A percentile compares a stretch with the other conserved stretches of the same genome.
Evolutionary conservation across 2,797 vertebrate genomes (phyloP).

Genomic region (Leptoclinus maculatus): DNA sequence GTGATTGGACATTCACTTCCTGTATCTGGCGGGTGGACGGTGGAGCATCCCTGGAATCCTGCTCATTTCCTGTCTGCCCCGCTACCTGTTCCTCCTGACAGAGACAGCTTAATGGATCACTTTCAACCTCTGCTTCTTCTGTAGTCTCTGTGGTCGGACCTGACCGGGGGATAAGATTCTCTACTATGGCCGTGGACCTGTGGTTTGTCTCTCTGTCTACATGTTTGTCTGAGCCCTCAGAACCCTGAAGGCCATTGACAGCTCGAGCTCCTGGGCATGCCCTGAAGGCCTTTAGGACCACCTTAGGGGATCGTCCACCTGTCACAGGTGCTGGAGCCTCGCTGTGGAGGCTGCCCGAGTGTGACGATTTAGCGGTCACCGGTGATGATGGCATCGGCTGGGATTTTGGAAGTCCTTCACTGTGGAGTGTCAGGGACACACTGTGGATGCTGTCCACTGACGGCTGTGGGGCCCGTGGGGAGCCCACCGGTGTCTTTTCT

Average conservation of each 20-base stretch:
- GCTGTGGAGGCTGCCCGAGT: constrained; percentile 50
- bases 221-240: constrained; percentile 57
- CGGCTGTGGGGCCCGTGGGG: constrained; percentile 62
- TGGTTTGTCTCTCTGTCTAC: constrained; percentile 54
- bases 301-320: constrained; percentile 67
- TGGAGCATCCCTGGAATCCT: constrained; percentile 79
- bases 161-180: constrained; percentile 67
- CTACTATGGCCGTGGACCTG: constrained; percentile 64
- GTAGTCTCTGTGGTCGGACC: constrained; percentile 49
- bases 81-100: constrained; percentile 67
- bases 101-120: constrained; percentile 53
- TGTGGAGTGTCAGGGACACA: constrained; percentile 72
- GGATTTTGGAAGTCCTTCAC: constrained; percentile 59
- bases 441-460: constrained; percentile 69
- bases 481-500: constrained; percentile 78
- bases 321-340: constrained; percentile 36
- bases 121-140: constrained; percentile 54
- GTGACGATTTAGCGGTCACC: constrained; percentile 54
- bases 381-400: constrained; percentile 55
- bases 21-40: constrained; percentile 66
- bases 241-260: constrained; percentile 70
- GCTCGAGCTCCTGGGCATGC: constrained; percentile 63
- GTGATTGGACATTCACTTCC: constrained; percentile 72
- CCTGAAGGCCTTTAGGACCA: constrained; percentile 78
- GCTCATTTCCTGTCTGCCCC: constrained; percentile 77